These are phyloP conservation scores for Amorpha juglandis DNA, from an alignment of 2,888 invertebrate species.

Conservation along the genomic window DNA sequence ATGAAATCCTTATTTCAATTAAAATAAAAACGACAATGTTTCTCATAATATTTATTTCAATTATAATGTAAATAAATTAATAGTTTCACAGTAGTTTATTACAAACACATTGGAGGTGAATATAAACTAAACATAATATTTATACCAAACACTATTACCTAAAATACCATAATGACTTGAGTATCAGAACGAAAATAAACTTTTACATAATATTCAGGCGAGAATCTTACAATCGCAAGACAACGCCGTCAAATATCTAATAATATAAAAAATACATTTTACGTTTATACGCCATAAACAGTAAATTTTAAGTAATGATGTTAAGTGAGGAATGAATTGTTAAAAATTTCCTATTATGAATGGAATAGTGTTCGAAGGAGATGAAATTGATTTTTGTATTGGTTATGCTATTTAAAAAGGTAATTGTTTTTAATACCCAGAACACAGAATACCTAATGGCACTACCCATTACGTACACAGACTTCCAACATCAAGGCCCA, in stretches of 20 bases:
- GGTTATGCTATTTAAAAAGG: no score
- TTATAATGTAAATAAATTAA: slow-evolving; percentile 49
- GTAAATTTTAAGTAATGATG: slow-evolving; percentile 12
- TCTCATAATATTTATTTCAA: slow-evolving; percentile 44
- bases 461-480: no score
- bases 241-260: slow-evolving; percentile 13
- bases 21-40: slow-evolving; percentile 33
- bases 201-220: not conserved
- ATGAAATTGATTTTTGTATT: no score
- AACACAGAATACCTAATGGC: no score
- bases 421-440: no score
- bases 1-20: no score
- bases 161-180: slow-evolving; percentile 16
- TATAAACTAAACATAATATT: slow-evolving; percentile 7
- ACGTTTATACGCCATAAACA: slow-evolving; percentile 15
- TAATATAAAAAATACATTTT: slow-evolving; percentile 25
- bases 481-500: no score
- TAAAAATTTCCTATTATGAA: no score
- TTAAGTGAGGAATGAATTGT: not conserved
- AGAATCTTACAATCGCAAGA: slow-evolving; percentile 17
- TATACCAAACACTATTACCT: slow-evolving; percentile 13
- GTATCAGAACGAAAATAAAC: slow-evolving; percentile 14
- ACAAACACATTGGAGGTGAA: slow-evolving; percentile 21
- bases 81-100: slow-evolving; percentile 40
- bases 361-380: no score